Evolutionary conservation across 2,113 vertebrate species (phyloP), one percentile per base, ranked within the genome.

Genomic region (Callorhinus ursinus): DNA sequence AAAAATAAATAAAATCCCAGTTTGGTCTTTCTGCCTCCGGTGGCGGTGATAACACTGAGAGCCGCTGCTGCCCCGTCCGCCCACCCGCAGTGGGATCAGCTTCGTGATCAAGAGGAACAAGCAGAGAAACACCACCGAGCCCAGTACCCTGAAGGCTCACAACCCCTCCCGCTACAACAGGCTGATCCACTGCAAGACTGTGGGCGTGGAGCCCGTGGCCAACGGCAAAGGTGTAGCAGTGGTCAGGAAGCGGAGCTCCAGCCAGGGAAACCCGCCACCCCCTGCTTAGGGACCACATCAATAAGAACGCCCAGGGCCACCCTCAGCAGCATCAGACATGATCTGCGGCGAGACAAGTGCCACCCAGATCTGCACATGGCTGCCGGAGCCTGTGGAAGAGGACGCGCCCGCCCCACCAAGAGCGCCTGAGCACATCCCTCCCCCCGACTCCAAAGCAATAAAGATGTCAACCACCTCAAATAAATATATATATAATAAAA

Each of bases 11-110:
- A 81, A 88, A 74, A 67, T 81, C 26, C 5, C 26, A 36, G 22
- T 74, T 95, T 31, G 15, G 63, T 65, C 63, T 22, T 24, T 19
- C 33, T 1, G 16, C n/a, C 67, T 21, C 33, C 3, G 1, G 67
- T 4, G 4, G n/a, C 8, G 18, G n/a, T 1, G 4, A 8, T 0
- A n/a, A 7, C 46, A 46, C 46, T 36, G 18, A n/a, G 16, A 71
- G 67, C n/a, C 36, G 67, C 67, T 7, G 18, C 67, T 21, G 67
- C 67, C 16, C 7, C 15, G 67, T 19, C 8, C n/a, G 33, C 67
- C 67, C 33, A 16, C 2, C 63, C 16, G 63, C 31, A 16, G 28
- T 7, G 31, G 39, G 39, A 39, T 39, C 22, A 24, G 61, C 61
- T 26, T 63, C 61, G 24, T 28, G 61, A 26, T 19, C 61, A 26